These are phyloP conservation scores for Mugil cephalus DNA, from an alignment of 2,113 vertebrate genomes.

Conservation along the genomic window DNA sequence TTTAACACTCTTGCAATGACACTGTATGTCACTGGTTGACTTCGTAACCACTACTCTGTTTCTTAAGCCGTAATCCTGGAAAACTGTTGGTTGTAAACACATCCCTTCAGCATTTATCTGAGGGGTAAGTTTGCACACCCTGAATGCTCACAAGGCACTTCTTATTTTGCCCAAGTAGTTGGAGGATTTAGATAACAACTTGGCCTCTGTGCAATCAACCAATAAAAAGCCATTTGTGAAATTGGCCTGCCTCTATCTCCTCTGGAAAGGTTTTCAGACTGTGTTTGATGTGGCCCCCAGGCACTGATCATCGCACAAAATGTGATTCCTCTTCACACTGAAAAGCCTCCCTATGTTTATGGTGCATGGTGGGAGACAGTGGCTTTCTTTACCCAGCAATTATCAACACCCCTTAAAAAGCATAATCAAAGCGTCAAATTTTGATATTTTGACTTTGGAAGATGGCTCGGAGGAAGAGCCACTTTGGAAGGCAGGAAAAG, in stretches of 20 bases:
- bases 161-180: constrained; percentile 75
- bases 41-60: constrained; percentile 22
- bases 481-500: constrained; percentile 18
- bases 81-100: constrained; percentile 58
- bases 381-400: constrained; percentile 65
- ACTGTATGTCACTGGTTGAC: constrained; percentile 1
- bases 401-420: constrained; percentile 61
- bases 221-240: constrained; percentile 80
- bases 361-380: constrained; percentile 37
- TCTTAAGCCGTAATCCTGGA: constrained; percentile 45
- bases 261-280: constrained; percentile 67
- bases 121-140: constrained; percentile 47
- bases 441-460: constrained; percentile 55
- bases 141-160: constrained; percentile 60
- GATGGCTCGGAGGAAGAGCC: constrained; percentile 46
- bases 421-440: constrained; percentile 57
- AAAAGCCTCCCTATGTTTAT: constrained; percentile 41
- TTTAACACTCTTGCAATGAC: constrained; percentile 1
- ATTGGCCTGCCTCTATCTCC: constrained; percentile 70
- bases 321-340: constrained; percentile 66
- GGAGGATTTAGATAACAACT: constrained; percentile 83
- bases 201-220: constrained; percentile 79
- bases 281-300: constrained; percentile 74
- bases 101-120: constrained; percentile 51
- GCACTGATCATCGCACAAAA: constrained; percentile 69